Base-by-base conservation (phyloP, 2,888 invertebrate genomes). In the Ormyrus thymus region DNA sequence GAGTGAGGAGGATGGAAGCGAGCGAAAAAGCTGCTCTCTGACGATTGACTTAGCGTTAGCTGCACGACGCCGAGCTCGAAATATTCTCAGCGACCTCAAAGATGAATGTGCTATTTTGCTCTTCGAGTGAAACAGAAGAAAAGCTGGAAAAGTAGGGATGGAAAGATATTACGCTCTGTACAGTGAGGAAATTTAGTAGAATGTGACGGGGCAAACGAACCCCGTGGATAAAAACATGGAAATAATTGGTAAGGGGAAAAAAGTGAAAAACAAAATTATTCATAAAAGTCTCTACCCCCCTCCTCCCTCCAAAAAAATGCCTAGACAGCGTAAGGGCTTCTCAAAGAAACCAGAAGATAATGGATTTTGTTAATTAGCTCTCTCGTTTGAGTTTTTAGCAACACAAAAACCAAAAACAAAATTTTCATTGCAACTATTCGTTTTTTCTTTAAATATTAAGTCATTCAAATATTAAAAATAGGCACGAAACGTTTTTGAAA, bases 331-430 rank as follows among this genome's bases (percentile, higher is more conserved):
- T 58, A 13, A 70, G 9, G n/a, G 48, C 9, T 7, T 43, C 8
- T 13, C 66, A 66, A 68, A 66, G 53, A 59, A 29, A 68, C 68
- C 68, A 15, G 50, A 59, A 29, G 56, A 46, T 75, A 75, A 75
- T 75, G 59, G 75, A 75, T 75, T 75, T 68, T 50, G 50, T 8
- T 58, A 66, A 76, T 69, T 68, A 76, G n/a, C n/a, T n/a, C n/a
- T n/a, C n/a, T n/a, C n/a, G n/a, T n/a, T n/a, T n/a, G n/a, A n/a
- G n/a, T n/a, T 13, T 64, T 6, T 46, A n/a, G 1, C 29, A 29
- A 29, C 3, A 1, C 1, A 29, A 29, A 29, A 29, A 29, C 3
- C 29, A 29, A 29, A 29, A 29, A 29, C 29, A 29, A 29, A 29
- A 29, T 29, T 29, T 29, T 29, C 0, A 29, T 29, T 29, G 3